phyloP scores from a whole-genome alignment of 2,888 invertebrate genomes.

The Brachyopa scutellaris region DNA sequence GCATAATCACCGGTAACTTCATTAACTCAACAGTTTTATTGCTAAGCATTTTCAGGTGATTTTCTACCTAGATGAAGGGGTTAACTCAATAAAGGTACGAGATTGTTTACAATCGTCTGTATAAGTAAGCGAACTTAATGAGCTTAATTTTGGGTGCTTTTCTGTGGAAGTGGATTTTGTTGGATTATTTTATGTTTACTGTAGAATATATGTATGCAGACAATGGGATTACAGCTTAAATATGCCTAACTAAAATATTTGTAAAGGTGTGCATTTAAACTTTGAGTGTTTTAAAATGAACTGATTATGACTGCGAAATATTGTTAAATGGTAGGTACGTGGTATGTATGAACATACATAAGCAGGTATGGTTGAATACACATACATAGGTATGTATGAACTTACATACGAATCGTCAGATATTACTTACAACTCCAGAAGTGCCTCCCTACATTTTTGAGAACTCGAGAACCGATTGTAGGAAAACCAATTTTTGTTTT shows the following conservation, averaged over 20 bases:
- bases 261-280: not conserved
- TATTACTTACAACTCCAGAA: too few species aligned
- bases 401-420: too few species aligned
- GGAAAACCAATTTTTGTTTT: too few species aligned
- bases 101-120: not conserved
- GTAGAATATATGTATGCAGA: conserved; percentile 8
- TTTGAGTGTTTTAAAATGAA: not conserved
- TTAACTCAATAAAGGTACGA: conserved; percentile 29
- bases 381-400: too few species aligned
- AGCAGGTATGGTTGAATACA: too few species aligned
- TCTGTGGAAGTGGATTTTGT: not conserved
- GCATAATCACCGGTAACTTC: conserved; percentile 25
- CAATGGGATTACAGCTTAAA: conserved; percentile 3
- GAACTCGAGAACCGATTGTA: too few species aligned
- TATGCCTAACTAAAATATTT: not conserved
- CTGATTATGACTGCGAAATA: too few species aligned
- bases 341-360: too few species aligned
- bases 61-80: conserved; percentile 34
- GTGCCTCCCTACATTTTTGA: too few species aligned
- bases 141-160: not conserved
- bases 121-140: not conserved
- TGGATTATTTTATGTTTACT: conserved; percentile 12
- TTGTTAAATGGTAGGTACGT: too few species aligned
- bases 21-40: conserved; percentile 32
- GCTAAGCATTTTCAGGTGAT: conserved; percentile 15